Percentiles rank a stretch among this genome's conserved stretches.
Evolutionary conservation across 2,888 invertebrate genomes (phyloP).

Genomic region (Andricus quercusramuli): DNA sequence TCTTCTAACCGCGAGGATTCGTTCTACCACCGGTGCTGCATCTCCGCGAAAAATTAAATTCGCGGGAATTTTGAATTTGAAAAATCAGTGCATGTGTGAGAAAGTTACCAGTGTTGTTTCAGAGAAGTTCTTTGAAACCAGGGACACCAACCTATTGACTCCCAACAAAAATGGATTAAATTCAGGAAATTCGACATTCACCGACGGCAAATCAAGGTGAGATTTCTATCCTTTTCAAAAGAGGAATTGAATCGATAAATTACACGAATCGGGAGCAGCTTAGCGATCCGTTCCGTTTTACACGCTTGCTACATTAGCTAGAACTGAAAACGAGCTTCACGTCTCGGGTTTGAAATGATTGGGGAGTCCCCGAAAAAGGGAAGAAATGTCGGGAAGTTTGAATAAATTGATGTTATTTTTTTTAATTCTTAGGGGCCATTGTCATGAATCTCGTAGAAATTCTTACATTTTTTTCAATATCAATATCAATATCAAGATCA

Average conservation of each 20-base stretch:
- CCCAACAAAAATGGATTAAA: slow-evolving; percentile 8
- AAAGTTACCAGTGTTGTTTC: not conserved
- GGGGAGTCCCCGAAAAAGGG: slow-evolving; percentile 48
- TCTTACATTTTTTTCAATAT: too few relatives aligned
- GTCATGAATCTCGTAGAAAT: too few relatives aligned
- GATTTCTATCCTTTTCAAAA: slow-evolving; percentile 1
- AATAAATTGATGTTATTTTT: too few relatives aligned
- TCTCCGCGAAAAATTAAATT: not conserved
- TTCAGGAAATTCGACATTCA: not conserved
- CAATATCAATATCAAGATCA: too few relatives aligned
- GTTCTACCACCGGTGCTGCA: not conserved
- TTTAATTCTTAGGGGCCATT: too few relatives aligned
- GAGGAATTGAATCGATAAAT: not conserved
- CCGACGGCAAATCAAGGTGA: slow-evolving; percentile 32
- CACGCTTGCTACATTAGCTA: slow-evolving; percentile 48
- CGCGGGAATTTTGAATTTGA: slow-evolving; percentile 10
- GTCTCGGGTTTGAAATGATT: slow-evolving; percentile 49
- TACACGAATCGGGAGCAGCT: slow-evolving; percentile 3
- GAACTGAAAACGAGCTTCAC: slow-evolving; percentile 52
- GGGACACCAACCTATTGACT: not conserved
- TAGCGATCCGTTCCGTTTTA: slow-evolving; percentile 52
- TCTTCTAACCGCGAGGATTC: not conserved
- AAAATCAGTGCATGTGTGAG: not conserved
- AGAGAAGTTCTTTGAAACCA: not conserved
- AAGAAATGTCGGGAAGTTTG: slow-evolving; percentile 25